Base-by-base conservation (phyloP, 2,797 vertebrate genomes). In the Gila robusta region DNA sequence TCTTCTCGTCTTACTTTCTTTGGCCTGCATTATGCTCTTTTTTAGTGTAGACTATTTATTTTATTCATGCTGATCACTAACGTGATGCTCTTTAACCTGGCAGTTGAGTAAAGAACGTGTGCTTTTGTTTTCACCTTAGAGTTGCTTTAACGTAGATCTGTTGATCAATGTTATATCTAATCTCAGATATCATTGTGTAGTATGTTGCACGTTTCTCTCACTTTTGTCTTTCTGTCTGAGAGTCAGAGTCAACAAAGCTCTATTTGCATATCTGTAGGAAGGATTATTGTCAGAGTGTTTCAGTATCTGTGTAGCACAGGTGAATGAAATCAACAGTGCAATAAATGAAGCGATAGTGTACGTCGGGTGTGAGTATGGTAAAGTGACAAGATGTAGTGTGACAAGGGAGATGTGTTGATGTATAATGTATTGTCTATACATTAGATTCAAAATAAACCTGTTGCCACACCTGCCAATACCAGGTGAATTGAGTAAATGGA, bases 1-100 rank as follows among this genome's bases (percentile, higher is more conserved):
- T 64, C 49, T 71, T 71, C 44, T 49, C 28, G 16, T 86, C 72
- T 88, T 81, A 49, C 80, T 86, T 86, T 88, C 88, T 88, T 79
- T 88, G 52, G 62, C 82, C 37, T 62, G 47, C 26, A 67, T 85
- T 77, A 59, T 77, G 47, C 59, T 66, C 66, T 54, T 90, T 79
- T 86, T 52, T 86, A 82, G 72, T 62, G 71, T 76, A 21, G 44
- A 76, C 44, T 52, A 52, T 23, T 66, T 49, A 10, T 35, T 59
- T 52, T 39, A 66, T 83, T 52, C 49, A 19, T 67, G 82, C 62
- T 52, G 44, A n/a, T 74, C 39, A 64, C 35, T 67, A 35, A 80
- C 11, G 2, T 80, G 19, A 66, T 35, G 19, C 17, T 44, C 39
- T 82, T 82, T 11, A 72, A 82, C 69, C n/a, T 59, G 81, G 21